These are phyloP conservation scores for Linepithema humile DNA, from an alignment of 1,140 invertebrate species.

Conservation along the genomic window DNA sequence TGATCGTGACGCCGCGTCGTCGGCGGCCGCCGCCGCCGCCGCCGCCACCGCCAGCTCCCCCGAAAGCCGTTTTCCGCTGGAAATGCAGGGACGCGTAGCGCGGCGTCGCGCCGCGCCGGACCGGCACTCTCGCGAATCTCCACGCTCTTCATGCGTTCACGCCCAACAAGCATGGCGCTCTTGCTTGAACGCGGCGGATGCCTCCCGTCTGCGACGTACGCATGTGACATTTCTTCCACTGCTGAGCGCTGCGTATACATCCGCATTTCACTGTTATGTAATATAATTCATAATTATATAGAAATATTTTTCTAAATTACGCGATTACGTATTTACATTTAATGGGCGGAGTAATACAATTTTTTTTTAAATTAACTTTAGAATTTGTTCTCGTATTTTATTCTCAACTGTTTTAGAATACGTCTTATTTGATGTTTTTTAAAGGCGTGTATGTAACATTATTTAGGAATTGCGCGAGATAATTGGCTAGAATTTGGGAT, in stretches of 20 bases:
- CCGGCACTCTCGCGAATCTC: conserved; percentile 30
- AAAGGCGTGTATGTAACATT: too few species aligned
- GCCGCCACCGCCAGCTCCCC: background rate
- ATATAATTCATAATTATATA: background rate
- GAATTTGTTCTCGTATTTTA: too few species aligned
- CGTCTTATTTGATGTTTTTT: too few species aligned
- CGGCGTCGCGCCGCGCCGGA: conserved; percentile 13
- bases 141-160: conserved; percentile 64
- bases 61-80: conserved; percentile 28
- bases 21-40: background rate
- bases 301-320: background rate
- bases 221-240: conserved; percentile 30
- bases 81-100: conserved; percentile 38
- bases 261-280: conserved; percentile 37
- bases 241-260: background rate
- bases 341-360: too few species aligned
- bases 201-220: background rate
- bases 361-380: too few species aligned
- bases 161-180: conserved; percentile 73
- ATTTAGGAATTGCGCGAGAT: background rate
- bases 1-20: conserved; percentile 12
- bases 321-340: too few species aligned
- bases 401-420: too few species aligned
- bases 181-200: conserved; percentile 8
- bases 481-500: background rate